Evolutionary conservation across 1,140 invertebrate genomes (phyloP), one percentile per base, ranked within the genome.

Genomic region (Trachelipus rathkii): DNA sequence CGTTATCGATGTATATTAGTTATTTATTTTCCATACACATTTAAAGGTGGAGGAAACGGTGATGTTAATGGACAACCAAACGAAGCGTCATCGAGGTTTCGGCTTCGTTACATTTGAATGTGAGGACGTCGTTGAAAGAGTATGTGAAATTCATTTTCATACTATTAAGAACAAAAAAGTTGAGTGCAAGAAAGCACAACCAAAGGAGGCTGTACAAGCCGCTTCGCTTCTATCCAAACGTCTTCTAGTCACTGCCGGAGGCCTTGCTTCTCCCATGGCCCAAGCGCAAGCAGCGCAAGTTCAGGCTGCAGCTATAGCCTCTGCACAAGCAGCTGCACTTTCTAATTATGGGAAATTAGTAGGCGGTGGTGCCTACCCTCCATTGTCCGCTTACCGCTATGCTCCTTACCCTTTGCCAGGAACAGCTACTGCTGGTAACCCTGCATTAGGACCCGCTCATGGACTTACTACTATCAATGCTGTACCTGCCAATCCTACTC

Each of bases 41-140:
- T n/a, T 72, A n/a, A 74, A 84, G 81, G 84, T 85, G 24, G 93
- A 95, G 84, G 94, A 95, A 84, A 93, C 93, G 19, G 93, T 95
- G 11, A 95, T 95, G 93, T 88, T 95, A 80, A 95, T 95, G 93
- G 94, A 95, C 85, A 93, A 95, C 85, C 93, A 95, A 85, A 96
- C 94, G 10, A 95, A 95, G 83, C 90, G 93, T 53, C 93, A 95
- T 84, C 88, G 93, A 70, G 94, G 93, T 72, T 95, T 95, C 84
- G 94, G 94, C 11, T 95, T 95, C 85, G 93, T 96, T 19, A 95
- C 93, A 6, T 95, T 95, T 86, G 93, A 95, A 84, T 93, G 91
- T 81, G 93, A 95, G 84, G 93, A 95, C 83, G 92, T 94, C 0
- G 84, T 95, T 3, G 94, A 95, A 84, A 89, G 92, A 73, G 93